Evolutionary conservation across 2,888 invertebrate species (phyloP), one percentile per base, ranked within the genome.

Genomic region (Pegoplata infirma): DNA sequence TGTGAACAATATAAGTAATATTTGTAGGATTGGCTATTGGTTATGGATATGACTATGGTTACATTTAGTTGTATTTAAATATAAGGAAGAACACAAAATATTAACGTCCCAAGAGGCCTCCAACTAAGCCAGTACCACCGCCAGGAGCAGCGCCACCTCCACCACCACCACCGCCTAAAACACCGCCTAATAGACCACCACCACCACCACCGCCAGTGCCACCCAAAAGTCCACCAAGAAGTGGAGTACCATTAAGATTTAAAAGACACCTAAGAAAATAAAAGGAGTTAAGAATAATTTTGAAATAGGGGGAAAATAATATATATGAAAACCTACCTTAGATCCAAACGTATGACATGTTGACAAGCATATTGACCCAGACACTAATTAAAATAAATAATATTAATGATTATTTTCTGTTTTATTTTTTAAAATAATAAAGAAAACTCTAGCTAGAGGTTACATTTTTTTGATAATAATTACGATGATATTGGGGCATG

Each of bases 311-410:
- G 1, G 3, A 5, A 12, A 12, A 12, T 36, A 10, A 12, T 36
- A 12, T 28, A 1, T 5, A 5, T 47, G 3, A 7, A 0, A 25
- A 23, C 53, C 56, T 36, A 81, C 81, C 81, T 75, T 8, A 81
- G 23, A 69, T 81, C 81, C 64, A 81, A 72, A 47, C 81, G 81
- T 56, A 81, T 61, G n/a, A 68, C 76, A 14, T 80, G 72, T 36
- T 80, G 80, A 16, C 81, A 81, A 14, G 76, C 72, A 59, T 68
- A 81, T 56, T 66, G 68, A 17, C 68, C 28, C 32, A 81, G 32
- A 49, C 81, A 81, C 81, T 81, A 61, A 40, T 10, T 53, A 64
- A 51, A 51, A 56, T 12, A 28, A 56, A n/a, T n/a, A 44, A 28
- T 53, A 19, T 12, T 5, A 14, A 28, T n/a, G n/a, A n/a, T n/a